Evolutionary conservation across 2,888 invertebrate species (phyloP).

Genomic region (Temnothorax ravouxi): DNA sequence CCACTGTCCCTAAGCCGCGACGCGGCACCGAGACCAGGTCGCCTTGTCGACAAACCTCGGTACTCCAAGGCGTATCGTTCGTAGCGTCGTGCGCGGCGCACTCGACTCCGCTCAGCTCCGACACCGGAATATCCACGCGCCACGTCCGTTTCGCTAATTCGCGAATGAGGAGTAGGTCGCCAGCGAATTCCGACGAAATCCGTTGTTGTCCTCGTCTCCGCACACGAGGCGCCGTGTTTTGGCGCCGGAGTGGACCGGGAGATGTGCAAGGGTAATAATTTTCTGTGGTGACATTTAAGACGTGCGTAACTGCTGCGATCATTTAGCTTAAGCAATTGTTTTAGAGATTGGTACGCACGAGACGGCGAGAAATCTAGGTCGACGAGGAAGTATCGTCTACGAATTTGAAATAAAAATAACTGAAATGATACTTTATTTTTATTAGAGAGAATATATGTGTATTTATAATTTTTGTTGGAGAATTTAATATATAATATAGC

Average conservation of each 20-base stretch:
- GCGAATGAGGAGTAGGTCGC: slow-evolving; percentile 8
- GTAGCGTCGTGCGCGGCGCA: slow-evolving; percentile 18
- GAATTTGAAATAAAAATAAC: neutral
- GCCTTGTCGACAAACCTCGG: slow-evolving; percentile 37
- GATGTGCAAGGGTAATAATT: slow-evolving; percentile 3
- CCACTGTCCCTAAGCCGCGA: slow-evolving; percentile 74
- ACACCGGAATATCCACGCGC: slow-evolving; percentile 52
- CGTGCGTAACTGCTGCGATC: neutral
- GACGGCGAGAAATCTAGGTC: neutral
- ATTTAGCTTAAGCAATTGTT: slow-evolving; percentile 13
- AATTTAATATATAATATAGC: neutral
- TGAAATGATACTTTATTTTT: neutral
- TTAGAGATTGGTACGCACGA: neutral
- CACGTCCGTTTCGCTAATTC: slow-evolving; percentile 33
- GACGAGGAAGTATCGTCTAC: too few species aligned
- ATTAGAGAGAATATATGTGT: neutral
- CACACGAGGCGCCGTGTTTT: neutral
- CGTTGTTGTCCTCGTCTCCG: neutral
- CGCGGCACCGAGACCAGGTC: slow-evolving; percentile 62
- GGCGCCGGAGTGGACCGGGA: neutral
- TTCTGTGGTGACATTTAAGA: neutral
- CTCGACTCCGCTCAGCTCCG: slow-evolving; percentile 50
- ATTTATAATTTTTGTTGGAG: neutral
- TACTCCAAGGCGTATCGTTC: slow-evolving; percentile 4
- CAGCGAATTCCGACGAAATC: neutral